These are phyloP conservation scores for Campoletis sonorensis DNA, from an alignment of 1,140 invertebrate species.

Conservation along the genomic window DNA sequence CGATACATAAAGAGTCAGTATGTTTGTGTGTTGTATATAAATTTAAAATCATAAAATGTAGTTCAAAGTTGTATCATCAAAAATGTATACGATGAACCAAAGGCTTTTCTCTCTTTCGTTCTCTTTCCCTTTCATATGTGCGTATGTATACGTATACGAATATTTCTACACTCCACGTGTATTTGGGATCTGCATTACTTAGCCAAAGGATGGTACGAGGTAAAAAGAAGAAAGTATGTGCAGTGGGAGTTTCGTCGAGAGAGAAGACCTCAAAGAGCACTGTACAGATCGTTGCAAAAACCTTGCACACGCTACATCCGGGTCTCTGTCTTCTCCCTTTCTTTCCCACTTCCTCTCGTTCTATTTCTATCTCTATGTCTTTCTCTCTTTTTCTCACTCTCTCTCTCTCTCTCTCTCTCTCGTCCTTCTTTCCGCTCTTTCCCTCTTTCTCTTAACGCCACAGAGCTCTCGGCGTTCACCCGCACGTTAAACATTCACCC, in stretches of 20 bases:
- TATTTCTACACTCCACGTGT: not conserved
- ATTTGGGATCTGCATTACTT: conserved; percentile 34
- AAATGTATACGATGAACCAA: not conserved
- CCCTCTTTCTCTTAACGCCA: not conserved
- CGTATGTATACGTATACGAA: too few relatives aligned
- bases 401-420: not conserved
- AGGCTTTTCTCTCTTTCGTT: not conserved
- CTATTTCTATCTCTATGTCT: not conserved
- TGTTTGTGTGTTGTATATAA: too few relatives aligned
- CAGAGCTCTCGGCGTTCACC: conserved; percentile 29
- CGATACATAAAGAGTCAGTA: too few relatives aligned
- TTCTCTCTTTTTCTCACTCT: not conserved
- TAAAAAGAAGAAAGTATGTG: not conserved
- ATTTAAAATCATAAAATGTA: not conserved
- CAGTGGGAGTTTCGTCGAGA: not conserved
- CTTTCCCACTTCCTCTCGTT: too few relatives aligned
- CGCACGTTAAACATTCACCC: conserved; percentile 60
- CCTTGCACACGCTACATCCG: conserved; percentile 20
- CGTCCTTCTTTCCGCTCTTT: not conserved
- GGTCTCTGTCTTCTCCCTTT: not conserved
- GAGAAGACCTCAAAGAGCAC: conserved; percentile 2
- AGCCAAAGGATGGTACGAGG: not conserved
- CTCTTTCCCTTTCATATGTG: not conserved
- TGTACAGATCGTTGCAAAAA: conserved; percentile 6
- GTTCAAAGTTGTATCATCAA: not conserved